Base-by-base conservation (phyloP, 2,113 vertebrate genomes). In the Orthonyx spaldingii region DNA sequence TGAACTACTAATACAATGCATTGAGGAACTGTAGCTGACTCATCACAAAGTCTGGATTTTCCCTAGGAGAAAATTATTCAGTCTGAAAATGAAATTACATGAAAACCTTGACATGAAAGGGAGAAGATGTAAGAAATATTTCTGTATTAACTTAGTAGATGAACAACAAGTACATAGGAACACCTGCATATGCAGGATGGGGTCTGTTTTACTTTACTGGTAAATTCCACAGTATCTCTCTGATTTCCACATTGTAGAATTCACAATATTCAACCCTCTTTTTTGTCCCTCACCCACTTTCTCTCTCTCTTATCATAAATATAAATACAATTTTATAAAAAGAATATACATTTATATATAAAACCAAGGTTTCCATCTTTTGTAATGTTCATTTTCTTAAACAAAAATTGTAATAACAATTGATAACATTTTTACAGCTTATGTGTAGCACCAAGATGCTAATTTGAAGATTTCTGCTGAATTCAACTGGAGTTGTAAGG, bases 21-120 rank as follows among this genome's bases (percentile, higher is more conserved):
- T 22, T 46, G 80, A 85, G 46, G 39, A 90, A n/a, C 10, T 37
- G 56, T 26, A 78, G 80, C 83, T 97, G 96, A 94, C 91, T 96
- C 93, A 94, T 94, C 86, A 77, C 59, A 94, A 61, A 0, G 57
- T 26, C 57, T 53, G 26, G 37, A 80, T 92, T 81, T 88, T 89
- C 80, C 68, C 64, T 84, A 17, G 52, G 44, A 93, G 83, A 92
- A 92, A 90, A 92, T 81, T 70, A 92, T 68, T 91, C 86, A 70
- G 23, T 81, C 65, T 59, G 47, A 81, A 95, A 93, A 94, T 71
- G 60, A 86, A 95, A 90, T 77, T 9, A 87, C 47, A 63, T 46
- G 9, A 87, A 94, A 95, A 66, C 17, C 47, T 75, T 70, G 60
- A 84, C 47, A 61, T 63, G 60, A 75, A 87, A 93, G 86, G 57